Conservation (phyloP, 2,888 invertebrate genomes). For the Rotaria socialis region DNA sequence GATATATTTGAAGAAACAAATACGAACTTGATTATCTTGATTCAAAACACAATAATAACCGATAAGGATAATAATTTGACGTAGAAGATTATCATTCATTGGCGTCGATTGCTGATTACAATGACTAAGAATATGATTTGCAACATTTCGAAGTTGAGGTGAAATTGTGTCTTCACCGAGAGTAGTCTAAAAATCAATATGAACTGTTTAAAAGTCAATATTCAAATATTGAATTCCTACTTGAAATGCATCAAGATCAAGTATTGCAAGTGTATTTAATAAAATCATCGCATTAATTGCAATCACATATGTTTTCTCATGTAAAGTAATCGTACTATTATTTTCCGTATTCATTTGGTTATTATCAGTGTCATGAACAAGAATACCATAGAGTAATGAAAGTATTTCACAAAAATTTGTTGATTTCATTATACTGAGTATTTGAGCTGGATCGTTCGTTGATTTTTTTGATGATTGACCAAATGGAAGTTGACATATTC, state of each 20-base stretch:
- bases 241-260: conserved; percentile 78
- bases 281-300: conserved; percentile 60
- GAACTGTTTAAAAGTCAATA: neutral
- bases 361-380: conserved; percentile 62
- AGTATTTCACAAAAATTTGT: conserved; percentile 72
- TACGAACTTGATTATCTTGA: conserved; percentile 71
- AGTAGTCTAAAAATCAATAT: conserved; percentile 55
- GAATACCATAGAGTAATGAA: conserved; percentile 66
- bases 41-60: conserved; percentile 79
- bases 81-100: conserved; percentile 66
- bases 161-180: conserved; percentile 78
- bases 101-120: conserved; percentile 49
- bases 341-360: neutral
- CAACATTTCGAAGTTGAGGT: conserved; percentile 78
- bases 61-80: conserved; percentile 74
- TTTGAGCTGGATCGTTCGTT: conserved; percentile 64
- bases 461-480: conserved; percentile 45
- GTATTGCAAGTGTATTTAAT: conserved; percentile 71
- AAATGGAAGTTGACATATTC: neutral
- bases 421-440: conserved; percentile 68
- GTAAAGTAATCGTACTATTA: neutral
- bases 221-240: conserved; percentile 61
- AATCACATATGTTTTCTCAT: conserved; percentile 54
- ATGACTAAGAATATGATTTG: conserved; percentile 73
- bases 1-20: neutral